phyloP scores from a whole-genome alignment of 2,113 vertebrate genomes.

The Lophura nycthemera region DNA sequence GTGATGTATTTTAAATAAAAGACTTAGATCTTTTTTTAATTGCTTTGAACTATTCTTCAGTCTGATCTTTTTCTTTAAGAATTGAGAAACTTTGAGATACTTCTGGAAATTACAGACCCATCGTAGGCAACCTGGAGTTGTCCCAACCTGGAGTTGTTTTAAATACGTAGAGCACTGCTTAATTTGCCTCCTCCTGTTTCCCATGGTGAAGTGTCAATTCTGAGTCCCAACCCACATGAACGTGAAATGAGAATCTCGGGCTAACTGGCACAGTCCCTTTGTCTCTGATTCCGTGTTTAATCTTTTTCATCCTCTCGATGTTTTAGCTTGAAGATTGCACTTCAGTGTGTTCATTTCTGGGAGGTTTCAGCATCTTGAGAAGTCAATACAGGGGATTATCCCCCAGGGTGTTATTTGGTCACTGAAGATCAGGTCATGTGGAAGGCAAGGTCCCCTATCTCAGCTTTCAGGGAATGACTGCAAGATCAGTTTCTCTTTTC shows the following conservation, averaged over 20 bases:
- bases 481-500: background rate
- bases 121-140: background rate
- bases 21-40: conserved; percentile 51
- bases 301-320: background rate
- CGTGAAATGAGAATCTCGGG: background rate
- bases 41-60: conserved; percentile 29
- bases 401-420: background rate
- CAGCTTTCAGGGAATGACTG: background rate
- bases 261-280: background rate
- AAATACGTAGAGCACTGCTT: background rate
- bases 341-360: background rate
- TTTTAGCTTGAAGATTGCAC: background rate
- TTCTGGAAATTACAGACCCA: background rate
- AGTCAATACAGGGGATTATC: background rate
- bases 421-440: background rate
- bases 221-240: background rate
- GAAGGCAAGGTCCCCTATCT: background rate
- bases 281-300: background rate
- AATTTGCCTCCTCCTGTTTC: background rate
- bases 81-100: conserved; percentile 28
- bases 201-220: background rate
- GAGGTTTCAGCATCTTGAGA: background rate
- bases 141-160: background rate
- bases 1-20: conserved; percentile 68
- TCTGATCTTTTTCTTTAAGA: conserved; percentile 30